phyloP scores from a whole-genome alignment of 2,888 invertebrate species.

The Doris montereyensis region DNA sequence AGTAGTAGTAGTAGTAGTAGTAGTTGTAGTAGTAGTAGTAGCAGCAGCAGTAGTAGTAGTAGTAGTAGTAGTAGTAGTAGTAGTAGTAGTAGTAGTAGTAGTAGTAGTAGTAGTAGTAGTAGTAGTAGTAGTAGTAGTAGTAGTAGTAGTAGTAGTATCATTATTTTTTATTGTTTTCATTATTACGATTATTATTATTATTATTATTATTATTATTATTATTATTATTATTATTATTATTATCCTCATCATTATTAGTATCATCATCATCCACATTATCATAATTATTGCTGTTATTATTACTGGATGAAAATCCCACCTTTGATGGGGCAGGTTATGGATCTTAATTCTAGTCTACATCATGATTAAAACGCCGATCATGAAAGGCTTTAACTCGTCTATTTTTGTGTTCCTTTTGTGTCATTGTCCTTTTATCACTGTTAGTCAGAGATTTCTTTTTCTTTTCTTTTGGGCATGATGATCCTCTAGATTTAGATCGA shows the following conservation, averaged over 20 bases:
- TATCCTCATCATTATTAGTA: background rate
- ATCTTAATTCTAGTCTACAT: no score
- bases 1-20: background rate
- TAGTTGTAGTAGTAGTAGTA: background rate
- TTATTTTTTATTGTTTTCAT: background rate
- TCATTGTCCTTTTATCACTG: no score
- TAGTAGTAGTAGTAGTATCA: background rate
- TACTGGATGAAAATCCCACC: no score
- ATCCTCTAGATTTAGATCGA: no score
- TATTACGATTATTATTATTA: background rate
- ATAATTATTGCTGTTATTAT: background rate
- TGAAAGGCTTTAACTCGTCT: no score
- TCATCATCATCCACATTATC: background rate
- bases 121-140: background rate
- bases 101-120: background rate
- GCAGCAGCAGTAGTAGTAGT: background rate
- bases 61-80: background rate
- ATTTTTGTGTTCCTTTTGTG: no score
- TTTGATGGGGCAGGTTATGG: no score
- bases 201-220: background rate
- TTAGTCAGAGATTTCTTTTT: no score
- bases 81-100: background rate
- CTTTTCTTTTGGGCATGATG: no score
- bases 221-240: background rate
- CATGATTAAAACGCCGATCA: no score